Evolutionary conservation across 2,113 vertebrate species (phyloP).

Genomic region (Carettochelys insculpta): DNA sequence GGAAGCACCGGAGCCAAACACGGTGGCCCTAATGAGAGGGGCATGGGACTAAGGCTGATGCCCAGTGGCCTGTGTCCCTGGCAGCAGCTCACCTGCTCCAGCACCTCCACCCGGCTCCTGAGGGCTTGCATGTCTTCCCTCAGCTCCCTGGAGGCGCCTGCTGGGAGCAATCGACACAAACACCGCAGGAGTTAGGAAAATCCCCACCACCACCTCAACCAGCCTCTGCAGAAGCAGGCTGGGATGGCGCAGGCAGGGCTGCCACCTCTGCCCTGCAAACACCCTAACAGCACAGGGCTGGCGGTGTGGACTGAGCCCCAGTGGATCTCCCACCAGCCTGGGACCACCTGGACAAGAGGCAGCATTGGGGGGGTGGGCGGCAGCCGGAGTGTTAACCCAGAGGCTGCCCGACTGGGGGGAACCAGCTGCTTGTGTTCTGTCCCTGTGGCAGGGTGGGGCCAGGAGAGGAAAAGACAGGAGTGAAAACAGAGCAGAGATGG

Average conservation of each 20-base stretch:
- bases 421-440: not conserved
- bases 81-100: constrained; percentile 83
- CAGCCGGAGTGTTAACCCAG: not conserved
- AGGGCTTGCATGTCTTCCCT: constrained; percentile 85
- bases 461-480: too few relatives aligned
- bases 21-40: too few relatives aligned
- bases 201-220: not conserved
- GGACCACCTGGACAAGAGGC: not conserved
- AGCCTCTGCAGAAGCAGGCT: not conserved
- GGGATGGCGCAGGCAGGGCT: not conserved
- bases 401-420: not conserved
- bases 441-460: too few relatives aligned
- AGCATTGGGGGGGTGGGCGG: not conserved
- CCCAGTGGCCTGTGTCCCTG: not conserved
- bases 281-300: not conserved
- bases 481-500: too few relatives aligned
- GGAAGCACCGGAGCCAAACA: not conserved
- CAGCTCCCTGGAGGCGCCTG: constrained; percentile 65
- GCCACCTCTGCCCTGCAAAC: not conserved
- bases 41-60: not conserved
- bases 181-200: not conserved
- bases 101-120: constrained; percentile 81
- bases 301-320: not conserved
- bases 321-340: not conserved
- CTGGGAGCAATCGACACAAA: not conserved